Conservation (phyloP, 1,140 invertebrate species). For the Sitophilus oryzae region DNA sequence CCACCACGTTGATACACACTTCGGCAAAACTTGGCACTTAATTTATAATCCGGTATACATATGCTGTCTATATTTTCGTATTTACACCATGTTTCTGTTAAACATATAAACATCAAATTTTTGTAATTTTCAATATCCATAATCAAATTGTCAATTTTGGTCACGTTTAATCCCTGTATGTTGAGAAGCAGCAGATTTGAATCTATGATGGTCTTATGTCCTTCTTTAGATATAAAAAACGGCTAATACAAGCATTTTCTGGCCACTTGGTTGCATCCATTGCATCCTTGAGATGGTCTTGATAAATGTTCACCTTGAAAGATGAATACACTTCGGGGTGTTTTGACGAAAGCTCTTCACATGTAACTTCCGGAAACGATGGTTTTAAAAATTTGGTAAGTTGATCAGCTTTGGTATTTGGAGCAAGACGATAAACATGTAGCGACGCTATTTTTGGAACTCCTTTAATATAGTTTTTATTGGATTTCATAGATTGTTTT, state of each 20-base stretch:
- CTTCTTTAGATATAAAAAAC: not conserved
- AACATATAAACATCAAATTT: too few relatives aligned
- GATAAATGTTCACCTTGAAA: slow-evolving; percentile 10
- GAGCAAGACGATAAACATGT: slow-evolving; percentile 1
- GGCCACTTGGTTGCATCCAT: slow-evolving; percentile 11
- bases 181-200: too few relatives aligned
- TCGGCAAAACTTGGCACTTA: too few relatives aligned
- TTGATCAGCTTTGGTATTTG: slow-evolving; percentile 7
- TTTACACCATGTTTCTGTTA: too few relatives aligned
- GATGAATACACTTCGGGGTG: slow-evolving; percentile 9
- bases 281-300: slow-evolving; percentile 7
- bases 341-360: slow-evolving; percentile 6
- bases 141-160: too few relatives aligned
- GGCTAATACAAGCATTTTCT: not conserved
- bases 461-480: not conserved
- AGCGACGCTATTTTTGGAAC: not conserved
- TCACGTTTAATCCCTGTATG: too few relatives aligned
- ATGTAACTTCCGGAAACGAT: slow-evolving; percentile 9
- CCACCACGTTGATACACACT: too few relatives aligned
- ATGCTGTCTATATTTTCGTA: too few relatives aligned
- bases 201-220: too few relatives aligned
- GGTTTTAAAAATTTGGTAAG: not conserved
- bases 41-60: too few relatives aligned
- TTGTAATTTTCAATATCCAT: too few relatives aligned
- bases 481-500: not conserved